Base-by-base conservation (phyloP, 35 echinoderm and acorn worm genomes). In the Chiridota heheva region DNA sequence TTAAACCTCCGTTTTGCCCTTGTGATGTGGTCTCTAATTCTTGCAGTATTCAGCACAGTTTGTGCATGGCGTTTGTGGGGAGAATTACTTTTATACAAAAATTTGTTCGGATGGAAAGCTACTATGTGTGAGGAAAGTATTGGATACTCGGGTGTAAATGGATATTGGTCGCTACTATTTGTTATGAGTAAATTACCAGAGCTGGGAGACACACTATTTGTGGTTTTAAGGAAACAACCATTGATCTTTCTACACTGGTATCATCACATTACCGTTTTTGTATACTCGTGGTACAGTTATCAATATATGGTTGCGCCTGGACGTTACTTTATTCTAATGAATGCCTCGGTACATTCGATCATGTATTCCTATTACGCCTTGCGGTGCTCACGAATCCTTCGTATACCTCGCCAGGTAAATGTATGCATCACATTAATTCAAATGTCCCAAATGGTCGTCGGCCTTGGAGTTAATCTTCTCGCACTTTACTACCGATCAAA, bases 221-320 rank as follows among this genome's bases (percentile, higher is more conserved):
- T 98, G 33, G 89, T 98, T 55, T 81, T 98, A 3, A 70, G 95
- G 5, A 98, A 98, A 41, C 88, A 98, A 67, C 83, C 83, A n/a
- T 82, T 98, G 38, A 98, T 98, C 44, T 98, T 98, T 51, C 82
- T 98, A 18, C 95, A 98, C 59, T 98, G 89, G 89, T 98, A 98
- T 74, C 95, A 98, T 42, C 95, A 98, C 63, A 84, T 91, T 39
- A 91, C 95, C 0, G 95, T 98, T 28, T 69, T 91, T 39, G 60
- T 98, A 17, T 98, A 91, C 53, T 70, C 88, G 2, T 91, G 70
- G 60, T 89, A 91, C 39, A 91, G 89, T 57, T 89, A 98, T 49
- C 75, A 69, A 32, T 70, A 76, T 6, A 66, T 98, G 3, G 85
- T 91, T 0, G 85, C 89, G 16, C 88, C 95, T 5, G 89, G 88